These are phyloP conservation scores for Casuarius casuarius DNA, from an alignment of 2,113 vertebrate genomes.

Conservation along the genomic window DNA sequence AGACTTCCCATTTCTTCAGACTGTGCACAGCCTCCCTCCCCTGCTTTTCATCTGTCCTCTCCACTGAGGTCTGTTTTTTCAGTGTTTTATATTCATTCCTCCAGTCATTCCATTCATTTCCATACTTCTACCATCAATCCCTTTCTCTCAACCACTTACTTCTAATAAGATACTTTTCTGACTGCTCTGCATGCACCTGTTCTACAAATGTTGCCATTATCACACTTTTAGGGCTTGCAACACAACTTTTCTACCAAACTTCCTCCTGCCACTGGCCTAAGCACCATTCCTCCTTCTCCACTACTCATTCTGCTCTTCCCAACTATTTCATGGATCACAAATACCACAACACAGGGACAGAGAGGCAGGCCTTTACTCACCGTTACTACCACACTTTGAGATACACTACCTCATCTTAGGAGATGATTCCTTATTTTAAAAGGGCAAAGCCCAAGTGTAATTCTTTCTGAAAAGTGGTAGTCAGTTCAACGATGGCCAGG, in stretches of 20 bases:
- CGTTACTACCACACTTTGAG: background rate
- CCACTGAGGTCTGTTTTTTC: background rate
- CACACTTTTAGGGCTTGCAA: background rate
- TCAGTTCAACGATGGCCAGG: background rate
- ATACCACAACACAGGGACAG: accelerated
- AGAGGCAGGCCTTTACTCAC: background rate
- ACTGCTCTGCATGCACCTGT: background rate
- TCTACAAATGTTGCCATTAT: background rate
- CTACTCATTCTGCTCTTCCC: background rate
- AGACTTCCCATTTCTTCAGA: background rate
- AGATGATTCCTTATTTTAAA: background rate
- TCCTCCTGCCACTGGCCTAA: background rate
- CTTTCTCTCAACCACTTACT: background rate
- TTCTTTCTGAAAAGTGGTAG: background rate
- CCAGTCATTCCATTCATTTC: background rate
- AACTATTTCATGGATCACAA: background rate
- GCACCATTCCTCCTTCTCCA: background rate
- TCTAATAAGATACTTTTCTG: background rate
- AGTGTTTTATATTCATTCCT: background rate
- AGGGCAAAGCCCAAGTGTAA: background rate
- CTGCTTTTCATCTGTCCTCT: background rate
- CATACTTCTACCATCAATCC: background rate
- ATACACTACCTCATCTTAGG: background rate
- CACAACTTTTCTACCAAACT: background rate
- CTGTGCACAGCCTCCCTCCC: background rate